Base-by-base conservation (phyloP, 2,797 vertebrate species). In the Acanthopagrus latus region DNA sequence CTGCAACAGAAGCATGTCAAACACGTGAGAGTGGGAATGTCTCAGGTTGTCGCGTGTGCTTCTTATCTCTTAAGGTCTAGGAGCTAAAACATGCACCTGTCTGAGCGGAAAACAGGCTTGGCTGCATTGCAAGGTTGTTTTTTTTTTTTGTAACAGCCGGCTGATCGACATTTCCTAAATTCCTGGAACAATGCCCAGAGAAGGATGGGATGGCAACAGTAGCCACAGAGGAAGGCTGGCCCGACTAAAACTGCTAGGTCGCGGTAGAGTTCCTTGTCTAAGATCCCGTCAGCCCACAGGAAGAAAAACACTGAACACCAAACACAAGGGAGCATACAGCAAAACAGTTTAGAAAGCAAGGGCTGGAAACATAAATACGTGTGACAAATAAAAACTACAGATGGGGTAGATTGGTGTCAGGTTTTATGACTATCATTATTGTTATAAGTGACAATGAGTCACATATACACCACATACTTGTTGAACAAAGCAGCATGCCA, bases 81-180 rank as follows among this genome's bases (percentile, higher is more conserved):
- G 69, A 50, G 13, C 29, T 52, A 5, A 82, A 78, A 57, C 63
- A 62, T 43, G 73, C 84, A 90, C 88, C 88, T 88, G 91, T 68
- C 47, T 12, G 52, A 23, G 63, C 16, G 72, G 41, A 76, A 78
- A 92, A 91, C 92, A 29, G 70, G 91, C 41, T 48, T 0, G 43
- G 54, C 72, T 59, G 38, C 84, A 90, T 93, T 92, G 71, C 84
- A 52, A 57, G 18, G 23, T 58, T 18, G 33, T 8, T 38, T 8
- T 38, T 38, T 38, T 38, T 38, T 21, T 73, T 78, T 33, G 12
- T 5, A 59, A 64, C 73, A 82, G 74, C 80, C 29, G 20, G 78
- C 56, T 66, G 48, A 63, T 55, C 72, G 2, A 68, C 93, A 93
- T 92, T 92, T 88, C 80, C 62, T 51, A 82, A 78, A 95, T 94